Conservation (phyloP, 1,140 invertebrate species). For the Drosophila burlai region DNA sequence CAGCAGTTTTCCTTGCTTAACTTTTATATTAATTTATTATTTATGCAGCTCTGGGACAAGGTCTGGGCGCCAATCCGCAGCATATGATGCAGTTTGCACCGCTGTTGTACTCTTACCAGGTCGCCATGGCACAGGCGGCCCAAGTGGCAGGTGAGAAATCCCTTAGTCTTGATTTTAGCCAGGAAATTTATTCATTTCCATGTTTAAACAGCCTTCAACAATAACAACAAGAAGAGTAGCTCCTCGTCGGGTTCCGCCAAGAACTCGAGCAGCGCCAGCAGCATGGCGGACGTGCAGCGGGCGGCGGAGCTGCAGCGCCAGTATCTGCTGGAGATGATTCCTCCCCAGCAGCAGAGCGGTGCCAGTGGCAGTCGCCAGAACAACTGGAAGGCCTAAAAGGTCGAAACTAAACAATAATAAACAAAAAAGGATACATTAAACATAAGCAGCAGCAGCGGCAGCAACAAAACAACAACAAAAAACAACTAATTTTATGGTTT, state of each 20-base stretch:
- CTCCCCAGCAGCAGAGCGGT: slow-evolving; percentile 87
- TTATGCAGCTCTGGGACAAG: slow-evolving; percentile 71
- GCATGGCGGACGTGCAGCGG: slow-evolving; percentile 91
- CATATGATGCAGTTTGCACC: slow-evolving; percentile 95
- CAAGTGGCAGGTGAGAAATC: slow-evolving; percentile 86
- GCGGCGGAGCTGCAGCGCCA: slow-evolving; percentile 96
- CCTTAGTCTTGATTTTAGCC: no score
- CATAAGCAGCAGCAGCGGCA: slow-evolving; percentile 25
- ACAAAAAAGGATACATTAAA: slow-evolving; percentile 7
- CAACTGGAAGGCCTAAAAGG: slow-evolving; percentile 84
- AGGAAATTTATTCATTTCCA: not conserved
- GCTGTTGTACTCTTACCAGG: slow-evolving; percentile 93
- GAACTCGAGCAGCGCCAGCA: slow-evolving; percentile 86
- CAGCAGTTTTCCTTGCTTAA: not conserved
- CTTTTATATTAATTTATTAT: not conserved
- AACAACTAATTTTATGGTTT: slow-evolving; percentile 67
- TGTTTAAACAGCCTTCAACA: slow-evolving; percentile 64
- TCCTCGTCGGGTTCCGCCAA: slow-evolving; percentile 73
- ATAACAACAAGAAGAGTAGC: slow-evolving; percentile 81
- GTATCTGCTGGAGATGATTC: slow-evolving; percentile 98
- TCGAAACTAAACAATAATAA: slow-evolving; percentile 10
- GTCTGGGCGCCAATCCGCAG: slow-evolving; percentile 87
- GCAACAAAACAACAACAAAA: slow-evolving; percentile 19
- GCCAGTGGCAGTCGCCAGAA: slow-evolving; percentile 83
- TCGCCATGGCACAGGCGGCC: slow-evolving; percentile 92